phyloP scores from a whole-genome alignment of 2,113 vertebrate genomes.

The Hystrix brachyura region DNA sequence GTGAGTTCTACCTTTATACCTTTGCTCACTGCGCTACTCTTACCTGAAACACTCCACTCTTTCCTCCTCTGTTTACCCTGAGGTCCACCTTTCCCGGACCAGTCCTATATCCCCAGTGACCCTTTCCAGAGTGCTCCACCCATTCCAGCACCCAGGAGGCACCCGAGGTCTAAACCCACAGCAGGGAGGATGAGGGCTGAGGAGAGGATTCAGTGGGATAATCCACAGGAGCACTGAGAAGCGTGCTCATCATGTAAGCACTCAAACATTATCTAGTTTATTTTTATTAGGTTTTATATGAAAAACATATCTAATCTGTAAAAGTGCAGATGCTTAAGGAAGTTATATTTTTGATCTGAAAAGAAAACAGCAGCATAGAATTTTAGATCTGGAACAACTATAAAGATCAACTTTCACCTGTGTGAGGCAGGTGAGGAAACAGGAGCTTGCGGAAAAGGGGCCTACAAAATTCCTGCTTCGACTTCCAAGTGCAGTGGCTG shows the following conservation, averaged over 20 bases:
- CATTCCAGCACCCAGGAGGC: not conserved
- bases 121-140: not conserved
- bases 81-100: not conserved
- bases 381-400: not conserved
- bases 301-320: not conserved
- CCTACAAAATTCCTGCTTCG: not conserved
- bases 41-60: not conserved
- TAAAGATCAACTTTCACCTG: not conserved
- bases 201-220: not conserved
- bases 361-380: not conserved
- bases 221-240: not conserved
- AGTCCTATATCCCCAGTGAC: not conserved
- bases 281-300: not conserved
- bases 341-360: not conserved
- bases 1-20: not conserved
- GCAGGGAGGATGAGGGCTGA: not conserved
- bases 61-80: not conserved
- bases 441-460: not conserved
- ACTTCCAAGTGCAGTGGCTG: not conserved
- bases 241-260: not conserved
- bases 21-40: not conserved
- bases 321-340: not conserved
- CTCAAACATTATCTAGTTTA: not conserved
- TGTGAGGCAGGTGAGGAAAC: not conserved
- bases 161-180: not conserved